Base-by-base conservation (phyloP, 2,113 vertebrate species). In the Cynoglossus semilaevis region DNA sequence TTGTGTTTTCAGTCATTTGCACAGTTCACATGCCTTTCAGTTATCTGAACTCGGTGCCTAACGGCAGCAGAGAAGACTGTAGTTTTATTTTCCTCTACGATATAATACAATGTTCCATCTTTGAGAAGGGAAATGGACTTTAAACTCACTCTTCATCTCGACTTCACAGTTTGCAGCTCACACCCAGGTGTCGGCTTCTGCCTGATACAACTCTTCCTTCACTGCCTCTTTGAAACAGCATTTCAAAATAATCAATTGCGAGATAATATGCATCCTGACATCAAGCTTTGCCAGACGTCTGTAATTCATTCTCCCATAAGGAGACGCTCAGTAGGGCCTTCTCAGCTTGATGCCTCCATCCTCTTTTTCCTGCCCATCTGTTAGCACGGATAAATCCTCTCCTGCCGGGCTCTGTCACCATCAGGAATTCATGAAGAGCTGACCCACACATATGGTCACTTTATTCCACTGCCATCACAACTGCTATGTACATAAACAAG, bases 321-420 rank as follows among this genome's bases (percentile, higher is more conserved):
- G 74, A 79, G 80, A 79, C 44, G 9, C 64, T 63, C 76, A 81
- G 74, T 76, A 52, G 64, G 75, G 54, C 70, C 67, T 68, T 77
- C 79, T 80, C 82, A 84, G 82, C 80, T 74, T 83, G 85, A 85
- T 46, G 51, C 69, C 74, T 82, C 71, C 69, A 65, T 74, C 81
- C 66, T 79, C 65, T 73, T 85, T 70, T 80, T 82, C 81, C 73
- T 65, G 79, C 72, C 85, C 85, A 85, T 88, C 87, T 86, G 85
- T 81, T 86, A 76, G 67, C 56, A 65, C 2, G 17, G 79, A 76
- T 81, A 74, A 85, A 73, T 79, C 83, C 76, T 68, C 51, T 63
- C 67, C 85, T 77, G 74, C 80, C 62, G 77, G 66, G 66, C 63
- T 59, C 69, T 40, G 45, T 73, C 79, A 69, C 82, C 66, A 63